A percentile compares a stretch with the other conserved stretches of the same genome.
phyloP scores from a whole-genome alignment of 2,113 vertebrate species.

The Percopsis transmontana region DNA sequence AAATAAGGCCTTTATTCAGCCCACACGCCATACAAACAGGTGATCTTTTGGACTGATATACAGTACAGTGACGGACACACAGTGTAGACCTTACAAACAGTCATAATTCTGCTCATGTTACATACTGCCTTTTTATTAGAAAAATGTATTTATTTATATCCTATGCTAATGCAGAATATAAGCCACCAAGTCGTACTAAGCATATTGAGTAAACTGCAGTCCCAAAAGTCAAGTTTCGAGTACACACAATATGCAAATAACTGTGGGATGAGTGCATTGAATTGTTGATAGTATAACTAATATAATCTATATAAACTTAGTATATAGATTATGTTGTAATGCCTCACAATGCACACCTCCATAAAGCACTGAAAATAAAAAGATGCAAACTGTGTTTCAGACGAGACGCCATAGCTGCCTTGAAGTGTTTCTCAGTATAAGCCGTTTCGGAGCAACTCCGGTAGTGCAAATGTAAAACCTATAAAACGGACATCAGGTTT shows the following conservation, averaged over 20 bases:
- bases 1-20: conserved; percentile 29
- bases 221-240: conserved; percentile 9
- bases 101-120: background rate
- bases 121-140: background rate
- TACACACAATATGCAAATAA: conserved; percentile 17
- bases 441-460: conserved; percentile 24
- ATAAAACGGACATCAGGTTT: conserved; percentile 13
- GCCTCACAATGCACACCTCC: conserved; percentile 10
- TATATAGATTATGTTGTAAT: conserved; percentile 1
- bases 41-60: too few relatives aligned
- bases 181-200: conserved; percentile 6
- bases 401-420: conserved; percentile 55
- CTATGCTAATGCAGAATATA: background rate
- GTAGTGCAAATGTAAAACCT: conserved; percentile 53
- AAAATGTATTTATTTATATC: background rate
- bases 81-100: background rate
- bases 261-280: background rate
- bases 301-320: background rate
- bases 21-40: background rate
- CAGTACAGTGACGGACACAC: background rate
- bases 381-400: conserved; percentile 1
- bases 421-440: conserved; percentile 11
- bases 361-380: background rate
- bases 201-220: conserved; percentile 11
- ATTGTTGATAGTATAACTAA: background rate